Evolutionary conservation across 2,113 vertebrate genomes (phyloP).

Genomic region (Sceloporus tristichus): DNA sequence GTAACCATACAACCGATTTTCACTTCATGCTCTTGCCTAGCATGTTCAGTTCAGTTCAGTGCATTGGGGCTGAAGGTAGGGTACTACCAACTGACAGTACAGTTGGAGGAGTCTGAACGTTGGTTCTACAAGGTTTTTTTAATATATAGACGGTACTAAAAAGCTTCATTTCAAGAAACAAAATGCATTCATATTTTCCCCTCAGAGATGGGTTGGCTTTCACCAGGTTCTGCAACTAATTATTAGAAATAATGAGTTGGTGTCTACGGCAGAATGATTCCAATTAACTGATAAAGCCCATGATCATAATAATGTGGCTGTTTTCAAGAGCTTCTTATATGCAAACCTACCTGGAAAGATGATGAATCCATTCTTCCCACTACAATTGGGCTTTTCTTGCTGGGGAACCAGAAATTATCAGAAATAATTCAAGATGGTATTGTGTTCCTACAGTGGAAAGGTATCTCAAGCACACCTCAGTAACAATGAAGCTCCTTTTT

Average conservation of each 20-base stretch:
- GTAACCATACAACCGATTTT: too few species aligned
- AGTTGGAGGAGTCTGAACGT: too few species aligned
- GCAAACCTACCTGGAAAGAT: background rate
- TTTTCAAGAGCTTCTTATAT: background rate
- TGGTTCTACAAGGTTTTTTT: too few species aligned
- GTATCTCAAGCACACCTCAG: too few species aligned
- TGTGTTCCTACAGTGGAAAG: background rate
- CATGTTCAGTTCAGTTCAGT: too few species aligned
- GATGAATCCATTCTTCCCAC: background rate
- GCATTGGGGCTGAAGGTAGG: too few species aligned
- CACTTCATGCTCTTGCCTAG: too few species aligned
- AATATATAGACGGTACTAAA: too few species aligned
- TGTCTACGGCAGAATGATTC: background rate
- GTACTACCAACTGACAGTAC: too few species aligned
- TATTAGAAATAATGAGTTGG: constrained; percentile 19
- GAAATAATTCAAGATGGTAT: background rate
- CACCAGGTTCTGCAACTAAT: constrained; percentile 4
- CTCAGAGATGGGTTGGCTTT: background rate
- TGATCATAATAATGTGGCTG: background rate
- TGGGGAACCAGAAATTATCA: background rate
- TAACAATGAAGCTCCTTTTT: too few species aligned
- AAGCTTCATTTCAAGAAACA: background rate
- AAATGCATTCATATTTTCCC: background rate
- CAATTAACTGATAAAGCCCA: background rate
- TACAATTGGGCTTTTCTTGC: background rate